Percentiles rank a stretch among this genome's conserved stretches.
Conservation (phyloP, 2,797 vertebrate species). For the Xerus rutilus region DNA sequence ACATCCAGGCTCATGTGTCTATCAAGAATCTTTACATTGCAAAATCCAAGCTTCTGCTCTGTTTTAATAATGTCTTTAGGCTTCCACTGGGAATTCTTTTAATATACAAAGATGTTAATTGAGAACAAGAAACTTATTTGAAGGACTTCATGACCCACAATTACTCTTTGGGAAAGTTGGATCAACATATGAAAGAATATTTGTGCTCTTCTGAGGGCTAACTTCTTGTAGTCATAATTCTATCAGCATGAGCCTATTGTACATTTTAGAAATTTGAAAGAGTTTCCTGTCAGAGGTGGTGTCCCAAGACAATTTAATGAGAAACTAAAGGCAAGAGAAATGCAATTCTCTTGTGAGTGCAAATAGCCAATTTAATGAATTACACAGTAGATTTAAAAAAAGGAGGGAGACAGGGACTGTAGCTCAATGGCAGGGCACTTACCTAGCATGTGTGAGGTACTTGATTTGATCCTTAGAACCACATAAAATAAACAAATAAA, state of each 20-base stretch:
- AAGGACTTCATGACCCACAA: constrained; percentile 65
- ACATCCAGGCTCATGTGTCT: neutral
- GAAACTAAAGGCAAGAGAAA: constrained; percentile 73
- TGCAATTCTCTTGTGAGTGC: constrained; percentile 59
- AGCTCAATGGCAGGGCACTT: too few species aligned
- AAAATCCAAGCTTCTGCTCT: constrained; percentile 70
- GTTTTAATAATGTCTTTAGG: constrained; percentile 74
- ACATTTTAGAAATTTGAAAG: neutral
- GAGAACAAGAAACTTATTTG: constrained; percentile 59
- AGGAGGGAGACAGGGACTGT: neutral
- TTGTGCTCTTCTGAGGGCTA: constrained; percentile 18
- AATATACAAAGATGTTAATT: constrained; percentile 69
- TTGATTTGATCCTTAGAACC: too few species aligned
- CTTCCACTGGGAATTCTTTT: constrained; percentile 70
- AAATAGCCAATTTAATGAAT: constrained; percentile 66
- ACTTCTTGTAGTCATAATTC: constrained; percentile 9
- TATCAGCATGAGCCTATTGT: neutral
- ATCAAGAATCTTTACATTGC: constrained; percentile 62
- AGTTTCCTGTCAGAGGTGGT: neutral
- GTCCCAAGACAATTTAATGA: constrained; percentile 64
- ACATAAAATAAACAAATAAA: too few species aligned
- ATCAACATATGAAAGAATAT: neutral
- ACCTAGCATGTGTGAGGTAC: too few species aligned
- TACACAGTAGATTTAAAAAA: constrained; percentile 28
- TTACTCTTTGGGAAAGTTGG: constrained; percentile 46